Evolutionary conservation across 2,888 invertebrate species (phyloP).

Genomic region (Nomada fucata): DNA sequence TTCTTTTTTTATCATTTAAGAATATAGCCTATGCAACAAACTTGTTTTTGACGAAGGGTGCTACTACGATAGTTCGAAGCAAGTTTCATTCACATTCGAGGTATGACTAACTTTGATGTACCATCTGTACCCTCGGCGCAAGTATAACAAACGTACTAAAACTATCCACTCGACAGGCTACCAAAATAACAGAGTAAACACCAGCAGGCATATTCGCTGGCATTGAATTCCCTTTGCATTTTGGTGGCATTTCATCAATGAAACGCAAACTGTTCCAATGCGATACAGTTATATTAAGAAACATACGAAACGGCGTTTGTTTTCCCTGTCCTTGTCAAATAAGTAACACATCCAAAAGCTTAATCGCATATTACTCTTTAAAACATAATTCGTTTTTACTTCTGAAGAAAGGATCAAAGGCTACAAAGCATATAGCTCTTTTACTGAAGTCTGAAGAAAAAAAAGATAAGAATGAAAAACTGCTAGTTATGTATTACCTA

Average conservation of each 20-base stretch:
- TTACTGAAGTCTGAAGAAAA: no score
- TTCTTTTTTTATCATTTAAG: no score
- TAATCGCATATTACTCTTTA: no score
- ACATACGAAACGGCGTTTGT: neutral
- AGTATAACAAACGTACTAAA: conserved; percentile 46
- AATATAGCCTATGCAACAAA: no score
- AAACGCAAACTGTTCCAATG: neutral
- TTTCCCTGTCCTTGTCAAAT: no score
- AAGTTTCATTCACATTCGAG: conserved; percentile 23
- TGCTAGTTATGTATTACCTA: no score
- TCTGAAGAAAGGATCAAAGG: no score
- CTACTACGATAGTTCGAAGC: conserved; percentile 1
- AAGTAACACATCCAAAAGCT: no score
- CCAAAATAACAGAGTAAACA: conserved; percentile 53
- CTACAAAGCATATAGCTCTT: no score
- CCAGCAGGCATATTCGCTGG: conserved; percentile 36
- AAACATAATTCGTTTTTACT: no score
- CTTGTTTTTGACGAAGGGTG: no score
- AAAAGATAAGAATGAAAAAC: no score
- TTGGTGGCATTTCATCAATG: neutral
- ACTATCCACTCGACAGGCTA: conserved; percentile 46
- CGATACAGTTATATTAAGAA: neutral
- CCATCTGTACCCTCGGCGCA: conserved; percentile 40
- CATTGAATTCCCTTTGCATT: conserved; percentile 10
- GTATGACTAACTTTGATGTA: conserved; percentile 21